Percentiles rank a stretch among this genome's conserved stretches.
Conservation (phyloP, 2,797 vertebrate genomes). For the Siniperca obscura region DNA sequence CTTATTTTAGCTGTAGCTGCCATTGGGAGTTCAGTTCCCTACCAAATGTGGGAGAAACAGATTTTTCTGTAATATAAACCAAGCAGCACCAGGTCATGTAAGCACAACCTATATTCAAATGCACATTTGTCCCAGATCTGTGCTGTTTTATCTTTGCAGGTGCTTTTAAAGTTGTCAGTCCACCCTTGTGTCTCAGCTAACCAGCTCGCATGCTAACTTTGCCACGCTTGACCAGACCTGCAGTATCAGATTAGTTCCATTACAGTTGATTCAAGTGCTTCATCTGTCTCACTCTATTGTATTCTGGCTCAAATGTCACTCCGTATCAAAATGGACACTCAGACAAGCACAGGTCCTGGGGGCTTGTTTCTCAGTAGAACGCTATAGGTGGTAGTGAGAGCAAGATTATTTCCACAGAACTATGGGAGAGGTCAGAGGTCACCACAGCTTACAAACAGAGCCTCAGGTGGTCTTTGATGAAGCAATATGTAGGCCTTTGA, state of each 20-base stretch:
- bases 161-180: neutral
- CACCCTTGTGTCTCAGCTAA: neutral
- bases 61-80: neutral
- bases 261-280: neutral
- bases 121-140: neutral
- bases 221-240: neutral
- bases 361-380: neutral
- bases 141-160: neutral
- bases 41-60: neutral
- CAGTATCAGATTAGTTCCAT: neutral
- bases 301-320: conserved; percentile 8
- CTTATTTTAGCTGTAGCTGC: neutral
- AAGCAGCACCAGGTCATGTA: neutral
- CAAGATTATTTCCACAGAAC: conserved; percentile 10
- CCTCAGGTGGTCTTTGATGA: conserved; percentile 28
- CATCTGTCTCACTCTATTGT: neutral
- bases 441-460: conserved; percentile 1
- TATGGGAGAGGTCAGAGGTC: conserved; percentile 28
- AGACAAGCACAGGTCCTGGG: neutral
- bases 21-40: neutral
- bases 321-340: neutral
- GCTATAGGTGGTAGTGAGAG: neutral
- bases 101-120: neutral
- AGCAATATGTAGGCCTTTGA: conserved; percentile 25
- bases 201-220: conserved; percentile 1